phyloP scores from a whole-genome alignment of 2,797 vertebrate species.

The Amphiprion clarkii region DNA sequence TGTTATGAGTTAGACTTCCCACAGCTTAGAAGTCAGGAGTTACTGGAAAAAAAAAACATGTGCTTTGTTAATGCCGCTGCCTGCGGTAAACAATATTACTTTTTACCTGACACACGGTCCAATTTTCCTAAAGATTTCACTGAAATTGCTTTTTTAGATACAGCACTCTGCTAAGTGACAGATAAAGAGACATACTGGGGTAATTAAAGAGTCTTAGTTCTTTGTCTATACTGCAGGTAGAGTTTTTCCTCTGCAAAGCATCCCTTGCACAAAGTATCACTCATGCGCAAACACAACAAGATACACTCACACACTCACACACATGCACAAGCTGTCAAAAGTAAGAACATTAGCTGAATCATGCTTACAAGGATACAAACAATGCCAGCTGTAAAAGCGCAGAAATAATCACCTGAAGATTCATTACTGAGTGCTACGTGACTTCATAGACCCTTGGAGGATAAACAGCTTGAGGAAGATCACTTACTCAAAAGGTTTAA shows the following conservation, averaged over 20 bases:
- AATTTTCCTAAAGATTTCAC: not conserved
- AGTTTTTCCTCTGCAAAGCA: not conserved
- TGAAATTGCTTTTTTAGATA: not conserved
- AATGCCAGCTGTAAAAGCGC: conserved; percentile 12
- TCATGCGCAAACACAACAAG: not conserved
- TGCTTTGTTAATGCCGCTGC: not conserved
- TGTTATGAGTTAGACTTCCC: not conserved
- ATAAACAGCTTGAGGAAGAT: conserved; percentile 18
- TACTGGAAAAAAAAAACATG: not conserved
- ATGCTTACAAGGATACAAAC: conserved; percentile 22
- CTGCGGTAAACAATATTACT: not conserved
- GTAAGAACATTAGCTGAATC: conserved; percentile 7
- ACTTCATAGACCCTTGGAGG: conserved; percentile 38
- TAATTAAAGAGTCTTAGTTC: conserved; percentile 9
- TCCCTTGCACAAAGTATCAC: not conserved
- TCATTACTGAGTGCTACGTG: conserved; percentile 36
- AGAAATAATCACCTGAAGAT: conserved; percentile 17
- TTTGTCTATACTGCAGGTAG: not conserved
- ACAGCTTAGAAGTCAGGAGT: not conserved
- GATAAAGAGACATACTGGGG: conserved; percentile 15
- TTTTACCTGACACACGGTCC: not conserved
- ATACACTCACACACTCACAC: not conserved
- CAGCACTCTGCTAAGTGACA: not conserved
- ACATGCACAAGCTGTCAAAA: not conserved
- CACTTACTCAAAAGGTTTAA: conserved; percentile 40